Base-by-base conservation (phyloP, 2,888 invertebrate genomes). In the Cantharis flavilabris region DNA sequence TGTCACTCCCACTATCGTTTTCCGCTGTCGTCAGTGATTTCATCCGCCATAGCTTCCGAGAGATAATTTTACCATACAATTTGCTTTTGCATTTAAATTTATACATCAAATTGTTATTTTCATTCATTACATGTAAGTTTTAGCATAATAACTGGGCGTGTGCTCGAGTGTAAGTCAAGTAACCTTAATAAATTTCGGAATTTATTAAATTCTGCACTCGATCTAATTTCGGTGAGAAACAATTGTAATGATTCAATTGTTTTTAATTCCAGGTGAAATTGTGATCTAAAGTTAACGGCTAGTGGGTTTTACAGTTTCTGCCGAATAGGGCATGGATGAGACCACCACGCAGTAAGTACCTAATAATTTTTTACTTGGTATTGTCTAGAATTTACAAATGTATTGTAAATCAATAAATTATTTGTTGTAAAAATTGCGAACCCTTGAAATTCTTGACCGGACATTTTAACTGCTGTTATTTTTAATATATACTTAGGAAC, bases 241-340 rank as follows among this genome's bases (percentile, higher is more conserved):
- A 49, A 49, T 49, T 49, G 49, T 49, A 49, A 49, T 49, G 49
- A 49, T 49, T 49, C 49, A 33, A 13, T 64, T 62, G 49, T 49
- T 16, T 67, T 77, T 71, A 14, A 49, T 75, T 75, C 16, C 70
- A 77, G 77, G 77, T 80, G 76, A 80, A 75, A 62, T 70, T 75
- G 69, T 33, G 71, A 69, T 28, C 73, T 67, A 65, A 75, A 16
- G 69, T 75, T 67, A 65, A 77, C 70, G 72, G 71, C 76, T 69
- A 78, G 70, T 74, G 72, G 79, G 75, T 77, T 78, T 75, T 74
- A 80, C 80, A 76, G 79, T 81, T 79, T 72, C 79, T 79, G 78
- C 73, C 72, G 75, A 75, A 69, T 72, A 76, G 77, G 79, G 77
- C 78, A 82, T 82, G 82, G 82, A 82, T 81, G 82, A 82, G 67